Evolutionary conservation across 2,797 vertebrate species (phyloP).

Genomic region (Premnoplex brunnescens): DNA sequence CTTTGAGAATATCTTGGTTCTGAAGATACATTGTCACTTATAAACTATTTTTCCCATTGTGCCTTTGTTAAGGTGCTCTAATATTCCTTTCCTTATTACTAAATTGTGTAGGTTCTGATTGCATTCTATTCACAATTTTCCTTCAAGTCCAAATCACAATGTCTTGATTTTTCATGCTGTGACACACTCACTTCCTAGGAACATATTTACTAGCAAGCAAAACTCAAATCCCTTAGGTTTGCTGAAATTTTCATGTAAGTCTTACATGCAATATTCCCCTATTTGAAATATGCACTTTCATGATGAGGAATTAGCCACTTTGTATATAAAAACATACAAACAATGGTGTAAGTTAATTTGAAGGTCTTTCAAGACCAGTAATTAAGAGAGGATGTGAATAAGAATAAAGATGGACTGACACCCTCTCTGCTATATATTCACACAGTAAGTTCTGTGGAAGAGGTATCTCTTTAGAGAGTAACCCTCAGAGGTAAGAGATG

Average conservation of each 20-base stretch:
- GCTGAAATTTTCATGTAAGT: not conserved
- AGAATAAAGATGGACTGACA: not conserved
- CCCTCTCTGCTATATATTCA: not conserved
- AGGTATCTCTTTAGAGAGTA: not conserved
- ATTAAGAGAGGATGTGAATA: not conserved
- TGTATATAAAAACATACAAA: not conserved
- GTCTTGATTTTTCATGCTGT: not conserved
- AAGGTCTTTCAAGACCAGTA: not conserved
- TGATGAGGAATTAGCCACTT: not conserved
- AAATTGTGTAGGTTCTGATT: not conserved
- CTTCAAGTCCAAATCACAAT: not conserved
- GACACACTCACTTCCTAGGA: not conserved
- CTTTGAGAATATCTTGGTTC: not conserved
- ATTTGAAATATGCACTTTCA: not conserved
- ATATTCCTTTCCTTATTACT: not conserved
- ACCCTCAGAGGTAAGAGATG: not conserved
- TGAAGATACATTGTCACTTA: not conserved
- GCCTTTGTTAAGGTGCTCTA: not conserved
- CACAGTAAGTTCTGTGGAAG: not conserved
- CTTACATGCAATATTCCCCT: not conserved
- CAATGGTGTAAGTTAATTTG: not conserved
- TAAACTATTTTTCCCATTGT: not conserved
- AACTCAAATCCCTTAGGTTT: not conserved
- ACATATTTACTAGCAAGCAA: not conserved
- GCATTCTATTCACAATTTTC: not conserved